Conservation (phyloP, 2,888 invertebrate genomes). For the Ceratothoa steindachneri region DNA sequence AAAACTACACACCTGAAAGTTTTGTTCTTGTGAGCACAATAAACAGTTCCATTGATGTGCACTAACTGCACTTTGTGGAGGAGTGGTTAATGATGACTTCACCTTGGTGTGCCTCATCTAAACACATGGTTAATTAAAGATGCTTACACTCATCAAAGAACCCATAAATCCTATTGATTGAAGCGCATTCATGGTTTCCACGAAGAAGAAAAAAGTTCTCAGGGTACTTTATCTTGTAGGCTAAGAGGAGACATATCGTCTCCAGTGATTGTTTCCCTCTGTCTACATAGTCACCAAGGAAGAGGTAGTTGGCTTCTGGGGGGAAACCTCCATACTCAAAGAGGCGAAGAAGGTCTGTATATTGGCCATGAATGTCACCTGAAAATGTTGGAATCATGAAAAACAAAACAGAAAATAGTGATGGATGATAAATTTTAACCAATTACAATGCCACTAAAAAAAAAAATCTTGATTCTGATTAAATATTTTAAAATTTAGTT, state of each 20-base stretch:
- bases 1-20: no score
- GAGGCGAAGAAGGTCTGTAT: conserved; percentile 56
- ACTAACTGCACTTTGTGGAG: no score
- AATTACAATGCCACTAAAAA: no score
- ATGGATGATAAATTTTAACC: no score
- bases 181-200: conserved; percentile 59
- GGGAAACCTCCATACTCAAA: conserved; percentile 58
- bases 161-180: conserved; percentile 74
- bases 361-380: conserved; percentile 60
- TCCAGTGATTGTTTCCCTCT: conserved; percentile 57
- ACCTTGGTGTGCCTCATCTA: no score
- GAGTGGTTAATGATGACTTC: no score
- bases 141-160: conserved; percentile 64
- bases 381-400: conserved; percentile 16
- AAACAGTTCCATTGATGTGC: background rate
- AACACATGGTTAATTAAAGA: no score
- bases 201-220: conserved; percentile 60
- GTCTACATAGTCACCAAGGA: conserved; percentile 60
- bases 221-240: conserved; percentile 59
- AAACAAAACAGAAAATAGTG: no score
- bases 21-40: no score
- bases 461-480: no score
- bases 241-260: conserved; percentile 57
- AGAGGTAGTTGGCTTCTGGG: conserved; percentile 57
- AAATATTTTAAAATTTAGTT: no score